Evolutionary conservation across 2,113 vertebrate species (phyloP), one percentile per base, ranked within the genome.

Genomic region (Datnioides undecimradiatus): DNA sequence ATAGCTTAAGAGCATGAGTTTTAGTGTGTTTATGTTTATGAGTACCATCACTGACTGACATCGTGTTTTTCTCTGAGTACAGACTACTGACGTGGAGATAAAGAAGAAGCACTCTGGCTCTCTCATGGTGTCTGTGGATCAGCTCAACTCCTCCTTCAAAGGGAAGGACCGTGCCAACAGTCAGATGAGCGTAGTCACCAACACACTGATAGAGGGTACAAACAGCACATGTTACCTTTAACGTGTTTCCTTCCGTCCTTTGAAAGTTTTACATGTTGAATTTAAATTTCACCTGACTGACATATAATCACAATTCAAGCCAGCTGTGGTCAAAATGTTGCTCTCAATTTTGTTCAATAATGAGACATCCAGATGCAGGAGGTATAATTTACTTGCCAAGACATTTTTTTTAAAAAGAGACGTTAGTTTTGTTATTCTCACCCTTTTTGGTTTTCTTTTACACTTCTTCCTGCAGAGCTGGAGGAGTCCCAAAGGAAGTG

Each of bases 401-500:
- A 68, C 12, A 25, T 19, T 25, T 66, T n/a, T n/a, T n/a, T n/a
- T n/a, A n/a, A n/a, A n/a, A n/a, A n/a, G n/a, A n/a, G n/a, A n/a
- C n/a, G n/a, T n/a, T n/a, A n/a, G 25, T 36, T 38, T 52, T 14
- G 31, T 21, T 55, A 43, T 62, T 52, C 31, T 65, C 4, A 34
- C 3, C 23, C 21, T 23, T 45, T 59, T 71, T 31, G 5, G 2
- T 41, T 54, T 33, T n/a, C 19, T 72, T 48, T 25, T 60, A 41
- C 6, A 7, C 74, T 21, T 33, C 57, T 52, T 11, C 45, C 59
- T 66, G 6, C 88, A 99, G 98, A 99, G 86, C 92, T 99, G 86
- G 98, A 98, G 63, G 98, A 99, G 77, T 99, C 98, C 81, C 98
- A 99, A 86, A 96, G 96, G 80, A 98, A 96, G 69, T 99, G 98